A percentile compares a stretch with the other conserved stretches of the same genome.
These are phyloP conservation scores for Dasypolia templi DNA, from an alignment of 2,888 invertebrate genomes.

Conservation along the genomic window DNA sequence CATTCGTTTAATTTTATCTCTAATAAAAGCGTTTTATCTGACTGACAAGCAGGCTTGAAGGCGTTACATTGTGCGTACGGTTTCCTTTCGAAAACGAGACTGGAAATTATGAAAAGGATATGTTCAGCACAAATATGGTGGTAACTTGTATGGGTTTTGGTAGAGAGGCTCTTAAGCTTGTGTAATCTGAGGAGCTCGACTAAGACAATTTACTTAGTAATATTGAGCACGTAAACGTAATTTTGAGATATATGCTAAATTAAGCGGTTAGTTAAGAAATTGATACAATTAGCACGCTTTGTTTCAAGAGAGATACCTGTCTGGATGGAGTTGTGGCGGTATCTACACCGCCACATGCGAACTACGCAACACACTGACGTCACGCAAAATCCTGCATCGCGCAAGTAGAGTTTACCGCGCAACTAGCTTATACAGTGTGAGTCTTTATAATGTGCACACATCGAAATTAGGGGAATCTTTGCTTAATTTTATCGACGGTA, in stretches of 20 bases:
- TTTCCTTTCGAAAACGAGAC: slow-evolving; percentile 51
- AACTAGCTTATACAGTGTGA: no score
- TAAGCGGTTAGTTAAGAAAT: background rate
- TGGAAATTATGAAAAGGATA: slow-evolving; percentile 51
- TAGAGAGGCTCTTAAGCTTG: slow-evolving; percentile 5
- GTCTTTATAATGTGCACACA: no score
- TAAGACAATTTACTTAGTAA: slow-evolving; percentile 39
- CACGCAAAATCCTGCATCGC: no score
- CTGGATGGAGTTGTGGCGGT: no score
- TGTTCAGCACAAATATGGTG: slow-evolving; percentile 36
- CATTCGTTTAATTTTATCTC: slow-evolving; percentile 82
- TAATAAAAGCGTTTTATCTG: slow-evolving; percentile 81
- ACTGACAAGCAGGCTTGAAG: slow-evolving; percentile 72
- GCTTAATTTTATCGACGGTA: no score
- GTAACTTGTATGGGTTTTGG: slow-evolving; percentile 44
- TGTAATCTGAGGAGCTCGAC: slow-evolving; percentile 8
- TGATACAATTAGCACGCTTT: background rate
- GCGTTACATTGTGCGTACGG: slow-evolving; percentile 35
- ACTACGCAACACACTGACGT: no score
- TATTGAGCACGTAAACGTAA: slow-evolving; percentile 13
- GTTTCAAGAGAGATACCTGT: background rate
- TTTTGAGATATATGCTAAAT: background rate
- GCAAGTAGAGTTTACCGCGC: no score
- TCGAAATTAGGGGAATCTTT: no score
- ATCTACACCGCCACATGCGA: no score